Conservation (phyloP, 2,113 vertebrate species). For the Polypterus senegalus region DNA sequence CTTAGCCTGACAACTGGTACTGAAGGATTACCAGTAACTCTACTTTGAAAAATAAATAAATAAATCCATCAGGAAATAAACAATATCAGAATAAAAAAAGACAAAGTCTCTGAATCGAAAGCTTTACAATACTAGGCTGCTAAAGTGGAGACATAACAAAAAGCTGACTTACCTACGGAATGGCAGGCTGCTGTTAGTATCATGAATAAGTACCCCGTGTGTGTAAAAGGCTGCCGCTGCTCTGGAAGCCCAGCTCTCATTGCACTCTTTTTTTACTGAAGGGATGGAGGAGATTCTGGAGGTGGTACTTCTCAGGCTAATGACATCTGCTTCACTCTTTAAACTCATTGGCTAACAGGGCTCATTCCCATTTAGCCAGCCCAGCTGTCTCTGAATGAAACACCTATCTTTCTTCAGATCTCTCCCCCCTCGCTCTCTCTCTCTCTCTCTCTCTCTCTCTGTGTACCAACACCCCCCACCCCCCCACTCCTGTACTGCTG, state of each 20-base stretch:
- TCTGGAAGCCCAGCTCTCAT: slow-evolving; percentile 36
- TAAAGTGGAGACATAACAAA: not conserved
- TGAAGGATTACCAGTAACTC: not conserved
- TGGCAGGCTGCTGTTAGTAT: slow-evolving; percentile 6
- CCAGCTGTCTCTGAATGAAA: slow-evolving; percentile 42
- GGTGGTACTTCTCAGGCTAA: slow-evolving; percentile 51
- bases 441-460: slow-evolving; percentile 1
- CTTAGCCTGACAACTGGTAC: slow-evolving; percentile 10
- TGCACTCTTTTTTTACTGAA: slow-evolving; percentile 35
- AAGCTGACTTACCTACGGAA: slow-evolving; percentile 33
- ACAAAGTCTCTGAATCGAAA: too few species aligned
- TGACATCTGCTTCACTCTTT: slow-evolving; percentile 53
- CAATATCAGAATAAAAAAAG: too few species aligned
- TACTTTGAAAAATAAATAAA: not conserved
- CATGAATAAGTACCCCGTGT: slow-evolving; percentile 13
- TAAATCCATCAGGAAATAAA: too few species aligned
- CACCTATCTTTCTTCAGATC: slow-evolving; percentile 26
- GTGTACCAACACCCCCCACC: slow-evolving; percentile 1
- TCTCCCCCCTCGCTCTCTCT: slow-evolving; percentile 8
- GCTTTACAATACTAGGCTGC: not conserved
- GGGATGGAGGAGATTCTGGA: slow-evolving; percentile 37
- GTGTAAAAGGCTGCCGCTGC: slow-evolving; percentile 18
- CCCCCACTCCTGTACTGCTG: not conserved
- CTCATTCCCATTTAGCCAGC: slow-evolving; percentile 52
- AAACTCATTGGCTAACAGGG: slow-evolving; percentile 55